Evolutionary conservation across 2,888 invertebrate genomes (phyloP).

Genomic region (Sicus ferrugineus): DNA sequence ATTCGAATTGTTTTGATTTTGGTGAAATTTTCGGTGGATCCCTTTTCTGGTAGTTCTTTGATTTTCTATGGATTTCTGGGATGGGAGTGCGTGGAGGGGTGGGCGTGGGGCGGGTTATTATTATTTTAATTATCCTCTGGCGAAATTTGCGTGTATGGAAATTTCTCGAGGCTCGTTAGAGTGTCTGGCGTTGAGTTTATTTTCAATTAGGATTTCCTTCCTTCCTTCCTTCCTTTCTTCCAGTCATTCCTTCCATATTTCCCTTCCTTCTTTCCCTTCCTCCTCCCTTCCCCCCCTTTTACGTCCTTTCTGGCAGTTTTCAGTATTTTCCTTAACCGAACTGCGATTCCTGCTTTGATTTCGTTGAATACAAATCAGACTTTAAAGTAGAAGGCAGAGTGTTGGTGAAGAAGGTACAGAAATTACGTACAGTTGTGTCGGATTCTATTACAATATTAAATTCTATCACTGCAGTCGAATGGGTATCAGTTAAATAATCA

Average conservation of each 20-base stretch:
- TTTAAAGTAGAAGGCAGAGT: too few species aligned
- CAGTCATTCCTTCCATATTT: not conserved
- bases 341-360: too few species aligned
- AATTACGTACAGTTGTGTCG: too few species aligned
- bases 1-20: conserved; percentile 22
- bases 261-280: not conserved
- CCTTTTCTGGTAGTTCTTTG: conserved; percentile 5
- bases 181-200: conserved; percentile 24
- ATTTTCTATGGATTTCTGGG: not conserved
- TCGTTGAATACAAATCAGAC: too few species aligned
- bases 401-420: too few species aligned
- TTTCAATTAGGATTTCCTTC: conserved; percentile 25
- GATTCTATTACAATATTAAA: too few species aligned
- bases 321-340: too few species aligned
- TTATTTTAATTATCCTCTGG: conserved; percentile 29
- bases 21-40: conserved; percentile 13
- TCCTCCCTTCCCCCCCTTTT: not conserved
- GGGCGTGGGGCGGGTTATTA: conserved; percentile 11
- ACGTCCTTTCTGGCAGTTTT: not conserved
- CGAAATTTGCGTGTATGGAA: conserved; percentile 24
- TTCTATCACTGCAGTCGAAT: too few species aligned
- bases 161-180: conserved; percentile 15
- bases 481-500: too few species aligned
- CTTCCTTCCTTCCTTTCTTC: not conserved
- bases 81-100: not conserved